Base-by-base conservation (phyloP, 2,888 invertebrate species). In the Brachycybe producta region DNA sequence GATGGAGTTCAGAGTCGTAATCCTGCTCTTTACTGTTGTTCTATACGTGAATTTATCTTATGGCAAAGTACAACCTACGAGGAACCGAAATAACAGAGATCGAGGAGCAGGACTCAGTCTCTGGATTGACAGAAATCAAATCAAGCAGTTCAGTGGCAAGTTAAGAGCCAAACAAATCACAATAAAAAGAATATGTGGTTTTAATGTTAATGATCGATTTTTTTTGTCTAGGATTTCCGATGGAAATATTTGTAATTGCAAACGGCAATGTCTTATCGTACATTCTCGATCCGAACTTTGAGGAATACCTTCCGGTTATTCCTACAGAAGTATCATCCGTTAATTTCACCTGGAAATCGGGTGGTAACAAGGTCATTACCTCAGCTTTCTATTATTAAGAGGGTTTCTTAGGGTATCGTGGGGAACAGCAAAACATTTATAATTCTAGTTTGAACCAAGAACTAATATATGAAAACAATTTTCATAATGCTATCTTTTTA, bases 181-280 rank as follows among this genome's bases (percentile, higher is more conserved):
- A 39, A 21, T 27, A 27, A 24, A 5, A 21, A 15, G 15, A 34
- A 44, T 34, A 23, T 21, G 4, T 11, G 15, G 5, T 19, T 21
- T n/a, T 24, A 41, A 8, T 24, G 26, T 3, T 15, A 43, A 43
- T 26, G 8, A 1, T 26, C 13, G 23, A 34, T 24, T 26, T 49
- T 41, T 5, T 15, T 49, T 5, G 5, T 24, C n/a, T 26, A 62
- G 64, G 63, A 57, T 76, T 82, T 64, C 79, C 82, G 44, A 84
- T 86, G 81, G 81, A 84, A 72, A 84, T 94, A 57, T 86, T 80
- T 67, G 90, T 86, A 36, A 92, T 94, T 61, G 75, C 79, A 55
- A 84, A 90, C 66, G 91, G 91, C 15, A 78, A 77, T 63, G 87
- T 94, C 41, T 74, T 82, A 19, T 81, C 84, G 5, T 87, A 88